Percentiles rank a stretch among this genome's conserved stretches.
These are phyloP conservation scores for Himalopsyche anomala DNA, from an alignment of 2,888 invertebrate species.

Conservation along the genomic window DNA sequence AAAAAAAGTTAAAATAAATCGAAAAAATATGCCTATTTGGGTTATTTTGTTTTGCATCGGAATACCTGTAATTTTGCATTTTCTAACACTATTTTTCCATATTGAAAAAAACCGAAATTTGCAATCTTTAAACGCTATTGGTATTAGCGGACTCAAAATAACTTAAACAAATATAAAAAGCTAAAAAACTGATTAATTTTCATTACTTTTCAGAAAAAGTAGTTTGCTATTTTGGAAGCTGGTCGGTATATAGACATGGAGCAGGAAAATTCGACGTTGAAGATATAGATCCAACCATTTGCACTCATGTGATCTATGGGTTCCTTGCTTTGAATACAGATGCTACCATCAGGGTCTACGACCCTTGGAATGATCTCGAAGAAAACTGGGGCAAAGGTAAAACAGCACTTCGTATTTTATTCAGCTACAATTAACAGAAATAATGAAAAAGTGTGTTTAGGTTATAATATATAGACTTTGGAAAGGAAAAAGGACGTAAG, in stretches of 20 bases:
- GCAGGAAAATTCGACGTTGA: slow-evolving; percentile 81
- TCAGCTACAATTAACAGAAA: background rate
- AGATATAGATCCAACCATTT: slow-evolving; percentile 81
- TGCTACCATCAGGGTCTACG: slow-evolving; percentile 74
- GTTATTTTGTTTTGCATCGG: no score
- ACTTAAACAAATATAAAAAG: no score
- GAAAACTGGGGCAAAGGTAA: slow-evolving; percentile 76
- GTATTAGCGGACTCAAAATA: no score
- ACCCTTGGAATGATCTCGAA: slow-evolving; percentile 80
- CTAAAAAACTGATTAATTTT: background rate
- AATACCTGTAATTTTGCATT: no score
- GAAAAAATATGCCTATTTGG: no score
- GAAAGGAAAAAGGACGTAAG: no score
- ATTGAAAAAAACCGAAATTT: no score
- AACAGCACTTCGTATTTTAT: background rate
- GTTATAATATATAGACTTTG: no score
- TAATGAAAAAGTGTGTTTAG: background rate
- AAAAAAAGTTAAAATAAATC: no score
- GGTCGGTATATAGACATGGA: slow-evolving; percentile 83
- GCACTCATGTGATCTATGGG: slow-evolving; percentile 86
- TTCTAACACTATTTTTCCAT: no score
- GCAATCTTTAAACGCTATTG: no score
- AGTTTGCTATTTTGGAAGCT: slow-evolving; percentile 84
- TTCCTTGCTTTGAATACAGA: slow-evolving; percentile 71
- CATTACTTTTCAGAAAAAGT: slow-evolving; percentile 14